Base-by-base conservation (phyloP, 2,888 invertebrate genomes). In the Aethes cnicana region DNA sequence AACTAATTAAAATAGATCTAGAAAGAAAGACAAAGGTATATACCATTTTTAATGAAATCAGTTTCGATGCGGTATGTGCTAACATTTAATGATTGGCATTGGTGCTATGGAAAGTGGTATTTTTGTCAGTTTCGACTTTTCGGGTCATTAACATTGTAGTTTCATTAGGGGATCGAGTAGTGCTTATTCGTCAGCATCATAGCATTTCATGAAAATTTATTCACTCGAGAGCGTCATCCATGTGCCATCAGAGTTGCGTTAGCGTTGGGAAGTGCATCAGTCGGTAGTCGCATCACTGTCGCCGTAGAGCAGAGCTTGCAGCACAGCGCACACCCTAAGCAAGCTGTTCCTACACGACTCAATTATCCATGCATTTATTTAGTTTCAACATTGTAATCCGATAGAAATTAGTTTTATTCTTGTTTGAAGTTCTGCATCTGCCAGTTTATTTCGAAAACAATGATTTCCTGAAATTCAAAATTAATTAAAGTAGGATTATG, bases 261-360 rank as follows among this genome's bases (percentile, higher is more conserved):
- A 61, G 57, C 52, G 55, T 44, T 33, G 58, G 50, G 56, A 50
- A 17, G 53, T 52, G 54, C 36, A 41, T 36, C 30, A 37, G 47
- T 28, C 21, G 52, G 21, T 23, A 28, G 35, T 44, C 42, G 11
- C 64, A 69, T 66, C 17, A 17, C 64, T 56, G 56, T 41, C 59
- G 64, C 61, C 68, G 69, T 74, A 77, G 77, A 74, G 75, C 76
- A 68, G 74, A 70, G 81, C 80, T 81, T 83, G 78, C 78, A 79
- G 82, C 82, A 79, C 73, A 72, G 65, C 69, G 66, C 75, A 75
- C 76, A 69, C 76, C 73, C 81, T 84, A 81, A 83, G 84, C 86
- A 84, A 83, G 68, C 80, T 81, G 68, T 58, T 54, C 56, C 49
- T 57, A 58, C 61, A 50, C 25, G 21, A 26, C 16, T 36, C 18